Evolutionary conservation across 2,888 invertebrate genomes (phyloP).

Genomic region (Drosophila macrospina): DNA sequence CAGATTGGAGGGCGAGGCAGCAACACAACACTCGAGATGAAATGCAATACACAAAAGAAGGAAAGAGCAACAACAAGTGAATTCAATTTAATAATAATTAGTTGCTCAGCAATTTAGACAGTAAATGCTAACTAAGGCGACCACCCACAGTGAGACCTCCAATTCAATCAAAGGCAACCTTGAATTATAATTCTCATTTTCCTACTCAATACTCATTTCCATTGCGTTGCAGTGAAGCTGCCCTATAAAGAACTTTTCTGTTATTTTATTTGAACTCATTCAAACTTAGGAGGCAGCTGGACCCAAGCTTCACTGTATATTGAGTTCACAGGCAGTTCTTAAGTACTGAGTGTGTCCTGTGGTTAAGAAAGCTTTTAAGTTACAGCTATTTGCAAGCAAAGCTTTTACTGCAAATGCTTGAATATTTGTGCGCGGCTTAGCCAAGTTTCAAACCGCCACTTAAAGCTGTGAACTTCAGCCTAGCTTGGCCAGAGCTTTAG

Average conservation of each 20-base stretch:
- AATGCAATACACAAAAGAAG: constrained; percentile 21
- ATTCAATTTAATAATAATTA: constrained; percentile 32
- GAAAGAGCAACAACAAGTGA: constrained; percentile 6
- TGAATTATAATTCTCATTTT: constrained; percentile 11
- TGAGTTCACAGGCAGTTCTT: not conserved
- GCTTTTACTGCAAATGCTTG: no score
- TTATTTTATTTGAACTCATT: not conserved
- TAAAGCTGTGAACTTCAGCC: not conserved
- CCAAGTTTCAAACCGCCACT: constrained; percentile 5
- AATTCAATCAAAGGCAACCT: constrained; percentile 5
- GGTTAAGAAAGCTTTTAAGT: no score
- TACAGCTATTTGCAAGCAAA: no score
- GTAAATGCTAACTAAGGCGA: constrained; percentile 1
- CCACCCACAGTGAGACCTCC: constrained; percentile 7
- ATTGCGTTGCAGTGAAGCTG: not conserved
- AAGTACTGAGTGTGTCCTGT: not conserved
- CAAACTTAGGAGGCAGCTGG: no score
- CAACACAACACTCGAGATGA: not conserved
- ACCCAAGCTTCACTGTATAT: no score
- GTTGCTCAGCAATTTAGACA: constrained; percentile 2
- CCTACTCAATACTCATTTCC: not conserved
- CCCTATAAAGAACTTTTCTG: not conserved
- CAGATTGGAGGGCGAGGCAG: constrained; percentile 44
- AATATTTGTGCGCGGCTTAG: not conserved
- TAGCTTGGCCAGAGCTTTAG: not conserved